phyloP scores from a whole-genome alignment of 2,888 invertebrate genomes.

The Spisula solida region DNA sequence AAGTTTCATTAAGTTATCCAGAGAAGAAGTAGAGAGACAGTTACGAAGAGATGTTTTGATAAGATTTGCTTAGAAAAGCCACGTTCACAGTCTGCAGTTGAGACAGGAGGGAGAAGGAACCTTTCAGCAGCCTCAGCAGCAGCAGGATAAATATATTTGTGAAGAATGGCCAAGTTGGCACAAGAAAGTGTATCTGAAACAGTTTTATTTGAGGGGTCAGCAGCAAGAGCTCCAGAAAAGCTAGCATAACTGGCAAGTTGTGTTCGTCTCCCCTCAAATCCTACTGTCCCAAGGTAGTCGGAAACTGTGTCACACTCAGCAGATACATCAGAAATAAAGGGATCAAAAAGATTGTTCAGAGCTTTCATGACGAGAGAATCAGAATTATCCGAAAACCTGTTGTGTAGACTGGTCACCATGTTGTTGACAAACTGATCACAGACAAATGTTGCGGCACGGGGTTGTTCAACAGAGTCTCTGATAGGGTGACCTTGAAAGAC shows the following conservation, averaged over 20 bases:
- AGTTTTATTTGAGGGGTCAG: conserved; percentile 32
- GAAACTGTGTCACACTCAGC: conserved; percentile 27
- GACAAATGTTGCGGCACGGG: conserved; percentile 38
- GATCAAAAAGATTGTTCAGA: conserved; percentile 45
- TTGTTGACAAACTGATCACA: conserved; percentile 36
- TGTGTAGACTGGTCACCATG: conserved; percentile 43
- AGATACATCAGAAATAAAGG: too few species aligned
- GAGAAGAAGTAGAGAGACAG: too few species aligned
- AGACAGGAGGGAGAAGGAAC: background rate
- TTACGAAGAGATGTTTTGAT: too few species aligned
- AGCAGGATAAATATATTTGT: background rate
- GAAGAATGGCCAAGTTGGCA: conserved; percentile 27
- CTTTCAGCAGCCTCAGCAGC: too few species aligned
- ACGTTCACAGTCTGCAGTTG: conserved; percentile 2
- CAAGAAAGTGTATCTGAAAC: background rate
- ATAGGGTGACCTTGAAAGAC: conserved; percentile 53
- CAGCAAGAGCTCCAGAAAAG: too few species aligned
- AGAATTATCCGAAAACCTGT: conserved; percentile 45
- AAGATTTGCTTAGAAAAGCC: background rate
- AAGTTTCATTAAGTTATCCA: too few species aligned
- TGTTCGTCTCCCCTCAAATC: too few species aligned
- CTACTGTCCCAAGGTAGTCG: conserved; percentile 35
- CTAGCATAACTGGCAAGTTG: too few species aligned
- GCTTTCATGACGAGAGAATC: conserved; percentile 29
- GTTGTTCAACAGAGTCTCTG: conserved; percentile 53